Evolutionary conservation across 1,140 invertebrate genomes (phyloP), one percentile per base, ranked within the genome.

Genomic region (Sarcophaga peregrina): DNA sequence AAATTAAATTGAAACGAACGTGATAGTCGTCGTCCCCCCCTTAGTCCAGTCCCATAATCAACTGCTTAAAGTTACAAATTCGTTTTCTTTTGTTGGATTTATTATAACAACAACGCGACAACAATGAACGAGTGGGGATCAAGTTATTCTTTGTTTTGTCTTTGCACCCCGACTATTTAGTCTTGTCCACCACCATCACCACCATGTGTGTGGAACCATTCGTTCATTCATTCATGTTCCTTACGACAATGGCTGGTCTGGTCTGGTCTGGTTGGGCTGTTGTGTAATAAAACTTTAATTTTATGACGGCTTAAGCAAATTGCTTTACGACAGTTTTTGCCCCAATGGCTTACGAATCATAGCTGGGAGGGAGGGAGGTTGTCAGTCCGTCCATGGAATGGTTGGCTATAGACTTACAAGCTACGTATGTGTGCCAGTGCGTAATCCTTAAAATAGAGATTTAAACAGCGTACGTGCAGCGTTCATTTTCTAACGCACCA

Each of bases 301-400:
- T 68, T 68, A 68, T 68, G 62, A 68, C 62, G 62, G 62, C 62
- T 68, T 68, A 68, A 68, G 62, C 62, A 68, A 68, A 68, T 68
- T 68, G 62, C 62, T 68, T 68, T 25, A 68, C 62, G 62, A 68
- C 54, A 7, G 15, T 15, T 11, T n/a, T 15, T 20, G 62, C 62
- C 62, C n/a, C 9, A 68, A 58, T 58, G 54, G 10, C 54, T 58
- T 58, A 58, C n/a, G 54, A 58, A 58, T 15, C 13, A n/a, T 37
- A 37, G n/a, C 54, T 58, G 15, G 54, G 15, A n/a, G 54, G 13
- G 54, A 58, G 15, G 54, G 15, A n/a, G 54, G 13, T 11, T 15
- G 15, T 37, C 25, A 37, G 25, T 37, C 25, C n/a, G n/a, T n/a
- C n/a, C n/a, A n/a, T n/a, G n/a, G n/a, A n/a, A n/a, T n/a, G n/a